Percentiles rank a stretch among this genome's conserved stretches.
These are phyloP conservation scores for Centrocercus urophasianus DNA, from an alignment of 2,113 vertebrate genomes.

Conservation along the genomic window DNA sequence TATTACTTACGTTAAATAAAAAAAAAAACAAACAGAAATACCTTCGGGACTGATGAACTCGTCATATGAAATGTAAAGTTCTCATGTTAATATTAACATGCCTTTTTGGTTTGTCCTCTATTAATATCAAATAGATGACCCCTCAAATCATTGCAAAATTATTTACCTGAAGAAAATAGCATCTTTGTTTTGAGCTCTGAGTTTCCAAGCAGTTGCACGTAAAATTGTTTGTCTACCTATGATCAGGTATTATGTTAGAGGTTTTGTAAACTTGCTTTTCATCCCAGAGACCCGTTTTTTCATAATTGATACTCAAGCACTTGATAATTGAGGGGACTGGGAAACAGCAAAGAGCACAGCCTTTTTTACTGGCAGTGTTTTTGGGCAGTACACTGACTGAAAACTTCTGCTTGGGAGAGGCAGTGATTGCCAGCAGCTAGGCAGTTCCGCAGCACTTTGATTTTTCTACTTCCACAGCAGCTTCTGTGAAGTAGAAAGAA, in stretches of 20 bases:
- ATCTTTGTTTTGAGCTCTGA: background rate
- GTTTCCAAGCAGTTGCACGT: accelerated
- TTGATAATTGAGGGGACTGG: background rate
- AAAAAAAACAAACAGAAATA: background rate
- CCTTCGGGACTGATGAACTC: background rate
- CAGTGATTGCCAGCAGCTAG: background rate
- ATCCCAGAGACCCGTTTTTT: background rate
- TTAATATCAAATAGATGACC: background rate
- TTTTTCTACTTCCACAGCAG: background rate
- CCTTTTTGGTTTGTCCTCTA: background rate
- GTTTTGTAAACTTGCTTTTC: background rate
- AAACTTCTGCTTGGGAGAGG: background rate
- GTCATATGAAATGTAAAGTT: background rate
- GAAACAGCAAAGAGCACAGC: background rate
- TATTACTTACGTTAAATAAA: background rate
- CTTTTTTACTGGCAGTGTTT: background rate
- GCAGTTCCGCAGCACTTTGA: background rate
- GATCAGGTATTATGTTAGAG: background rate
- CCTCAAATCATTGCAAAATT: background rate
- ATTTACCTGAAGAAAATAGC: background rate
- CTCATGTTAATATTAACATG: background rate
- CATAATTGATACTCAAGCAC: background rate
- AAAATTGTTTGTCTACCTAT: background rate
- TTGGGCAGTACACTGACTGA: background rate
- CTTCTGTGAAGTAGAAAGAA: background rate